Base-by-base conservation (phyloP, 2,888 invertebrate genomes). In the Tuberolachnus salignus region DNA sequence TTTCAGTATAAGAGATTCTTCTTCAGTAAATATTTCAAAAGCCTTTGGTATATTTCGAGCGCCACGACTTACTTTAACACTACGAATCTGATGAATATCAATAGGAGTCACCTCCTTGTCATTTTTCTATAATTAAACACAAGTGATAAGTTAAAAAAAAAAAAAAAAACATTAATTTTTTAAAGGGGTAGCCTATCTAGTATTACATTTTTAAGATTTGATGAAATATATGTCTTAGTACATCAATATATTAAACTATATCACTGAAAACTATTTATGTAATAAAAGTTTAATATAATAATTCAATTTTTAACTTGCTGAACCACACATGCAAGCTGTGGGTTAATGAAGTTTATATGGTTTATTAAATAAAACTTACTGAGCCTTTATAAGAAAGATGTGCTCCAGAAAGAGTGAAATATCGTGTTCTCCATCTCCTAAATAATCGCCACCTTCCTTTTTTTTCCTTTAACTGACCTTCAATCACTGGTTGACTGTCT, bases 1-100 rank as follows among this genome's bases (percentile, higher is more conserved):
- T 87, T 97, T 97, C 83, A 97, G 89, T 84, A 96, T 94, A 83
- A 95, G 90, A 13, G 94, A 94, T 86, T 94, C 94, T 86, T 95
- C 94, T 73, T 92, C 92, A 0, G 97, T 97, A 87, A 97, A 97
- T 83, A 97, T 97, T 88, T 97, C 97, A 87, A 97, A 97, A 1
- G 96, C 96, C 86, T 95, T 95, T 26, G 97, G 96, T 83, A 97
- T 95, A 87, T 95, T 94, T 74, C 96, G 89, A 13, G 95, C 94
- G 74, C 95, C 93, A 70, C 94, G 89, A 0, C 95, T 93, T 14
- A 97, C 96, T 84, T 96, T 94, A n/a, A 97, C 97, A 53, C 94
- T 95, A 16, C 95, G 91, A 82, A 97, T 96, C 86, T 95, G 94
- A 86, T 95, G 94, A 19, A 97, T 92, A 85, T 96, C 95, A 83